Percentiles rank a stretch among this genome's conserved stretches.
These are phyloP conservation scores for Acleris cristana DNA, from an alignment of 2,888 invertebrate genomes.

Conservation along the genomic window DNA sequence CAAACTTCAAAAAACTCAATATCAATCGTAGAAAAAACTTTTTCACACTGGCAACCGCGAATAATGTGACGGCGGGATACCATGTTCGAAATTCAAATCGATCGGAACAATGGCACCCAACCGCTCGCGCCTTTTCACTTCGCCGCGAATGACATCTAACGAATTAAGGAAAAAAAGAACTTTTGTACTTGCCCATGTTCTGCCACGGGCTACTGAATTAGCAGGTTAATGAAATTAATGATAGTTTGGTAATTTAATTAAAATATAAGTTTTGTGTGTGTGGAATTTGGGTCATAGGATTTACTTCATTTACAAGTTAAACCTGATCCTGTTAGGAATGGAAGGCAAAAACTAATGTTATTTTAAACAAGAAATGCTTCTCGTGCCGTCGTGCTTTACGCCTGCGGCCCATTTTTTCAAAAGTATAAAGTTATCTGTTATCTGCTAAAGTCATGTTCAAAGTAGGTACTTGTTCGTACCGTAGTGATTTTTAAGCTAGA, in stretches of 20 bases:
- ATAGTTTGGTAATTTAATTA: conserved; percentile 56
- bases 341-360: too few species aligned
- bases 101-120: conserved; percentile 73
- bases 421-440: too few species aligned
- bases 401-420: too few species aligned
- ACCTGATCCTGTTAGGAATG: too few species aligned
- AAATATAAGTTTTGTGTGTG: conserved; percentile 48
- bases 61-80: conserved; percentile 75
- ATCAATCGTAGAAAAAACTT: conserved; percentile 66
- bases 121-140: conserved; percentile 69
- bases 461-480: too few species aligned
- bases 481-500: too few species aligned
- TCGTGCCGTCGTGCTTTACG: too few species aligned
- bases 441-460: too few species aligned
- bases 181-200: conserved; percentile 55
- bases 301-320: not conserved
- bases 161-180: conserved; percentile 59
- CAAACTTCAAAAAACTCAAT: conserved; percentile 54
- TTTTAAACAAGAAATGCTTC: too few species aligned
- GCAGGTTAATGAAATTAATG: conserved; percentile 53
- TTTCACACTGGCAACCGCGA: conserved; percentile 75
- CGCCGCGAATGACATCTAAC: conserved; percentile 68
- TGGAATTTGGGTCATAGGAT: conserved; percentile 11
- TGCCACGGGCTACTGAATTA: conserved; percentile 73
- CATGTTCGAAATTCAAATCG: conserved; percentile 74